Evolutionary conservation across 1,140 invertebrate genomes (phyloP).

Genomic region (Tyrophagus putrescentiae): DNA sequence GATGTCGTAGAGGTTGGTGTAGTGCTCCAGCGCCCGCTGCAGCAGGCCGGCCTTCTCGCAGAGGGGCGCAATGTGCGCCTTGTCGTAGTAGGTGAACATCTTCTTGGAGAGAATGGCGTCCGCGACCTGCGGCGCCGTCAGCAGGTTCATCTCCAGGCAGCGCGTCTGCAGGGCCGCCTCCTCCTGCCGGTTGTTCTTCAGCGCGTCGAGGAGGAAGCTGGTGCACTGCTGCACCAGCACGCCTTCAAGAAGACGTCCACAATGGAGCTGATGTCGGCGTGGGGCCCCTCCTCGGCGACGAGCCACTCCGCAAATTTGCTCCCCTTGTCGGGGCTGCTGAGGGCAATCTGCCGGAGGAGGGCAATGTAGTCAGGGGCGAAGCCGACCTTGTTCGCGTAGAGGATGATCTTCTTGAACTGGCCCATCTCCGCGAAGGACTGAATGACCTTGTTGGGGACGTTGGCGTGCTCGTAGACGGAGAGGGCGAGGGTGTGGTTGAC

Average conservation of each 20-base stretch:
- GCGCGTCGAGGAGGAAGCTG: slow-evolving; percentile 85
- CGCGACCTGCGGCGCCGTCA: slow-evolving; percentile 93
- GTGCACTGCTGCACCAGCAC: slow-evolving; percentile 99
- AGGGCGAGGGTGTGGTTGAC: slow-evolving; percentile 87
- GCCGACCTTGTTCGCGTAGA: slow-evolving; percentile 98
- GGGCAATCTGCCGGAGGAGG: slow-evolving; percentile 86
- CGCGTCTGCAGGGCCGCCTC: slow-evolving; percentile 93
- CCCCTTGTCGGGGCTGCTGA: slow-evolving; percentile 85
- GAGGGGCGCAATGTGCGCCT: slow-evolving; percentile 89
- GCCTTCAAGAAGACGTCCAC: slow-evolving; percentile 98
- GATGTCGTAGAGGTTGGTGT: slow-evolving; percentile 89
- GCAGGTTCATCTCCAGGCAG: slow-evolving; percentile 94
- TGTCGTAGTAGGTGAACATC: slow-evolving; percentile 99
- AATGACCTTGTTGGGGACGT: slow-evolving; percentile 94
- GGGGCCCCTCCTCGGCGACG: slow-evolving; percentile 87
- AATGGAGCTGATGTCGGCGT: slow-evolving; percentile 94
- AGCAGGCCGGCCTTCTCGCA: slow-evolving; percentile 96
- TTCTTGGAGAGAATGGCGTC: slow-evolving; percentile 97
- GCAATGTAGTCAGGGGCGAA: slow-evolving; percentile 97
- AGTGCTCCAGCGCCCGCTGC: slow-evolving; percentile 57
- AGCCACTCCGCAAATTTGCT: slow-evolving; percentile 71
- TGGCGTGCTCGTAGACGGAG: slow-evolving; percentile 90
- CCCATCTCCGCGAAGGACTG: slow-evolving; percentile 99
- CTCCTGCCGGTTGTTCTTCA: slow-evolving; percentile 92
- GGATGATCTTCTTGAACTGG: slow-evolving; percentile 97